These are phyloP conservation scores for Lycaon pictus DNA, from an alignment of 2,113 vertebrate genomes.

Conservation along the genomic window DNA sequence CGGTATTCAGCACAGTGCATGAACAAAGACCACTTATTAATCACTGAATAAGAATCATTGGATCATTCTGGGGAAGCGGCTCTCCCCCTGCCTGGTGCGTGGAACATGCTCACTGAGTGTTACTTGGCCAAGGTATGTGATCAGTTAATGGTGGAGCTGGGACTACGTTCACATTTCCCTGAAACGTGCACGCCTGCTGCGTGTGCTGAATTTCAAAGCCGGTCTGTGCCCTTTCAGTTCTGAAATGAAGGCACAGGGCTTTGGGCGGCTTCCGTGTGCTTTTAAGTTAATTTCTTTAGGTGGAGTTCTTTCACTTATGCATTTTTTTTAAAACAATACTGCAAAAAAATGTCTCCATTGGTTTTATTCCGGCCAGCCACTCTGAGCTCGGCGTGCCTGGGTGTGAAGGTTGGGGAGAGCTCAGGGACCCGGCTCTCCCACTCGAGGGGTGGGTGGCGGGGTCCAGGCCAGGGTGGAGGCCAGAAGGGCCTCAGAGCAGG, in stretches of 20 bases:
- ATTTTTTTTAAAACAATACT: background rate
- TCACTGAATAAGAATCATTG: background rate
- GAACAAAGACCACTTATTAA: background rate
- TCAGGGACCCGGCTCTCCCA: background rate
- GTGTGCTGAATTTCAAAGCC: background rate
- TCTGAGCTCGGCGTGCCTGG: background rate
- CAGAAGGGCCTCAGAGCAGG: background rate
- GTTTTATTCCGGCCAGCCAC: background rate
- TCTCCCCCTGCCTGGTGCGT: background rate
- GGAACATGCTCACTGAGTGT: rapidly evolving
- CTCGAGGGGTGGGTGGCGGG: background rate
- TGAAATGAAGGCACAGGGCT: conserved; percentile 40
- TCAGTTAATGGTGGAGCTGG: rapidly evolving
- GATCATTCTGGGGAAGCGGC: rapidly evolving
- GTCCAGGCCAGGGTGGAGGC: background rate
- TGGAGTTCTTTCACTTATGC: background rate
- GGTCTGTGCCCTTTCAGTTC: background rate
- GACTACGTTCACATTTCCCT: rapidly evolving
- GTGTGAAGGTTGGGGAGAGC: rapidly evolving
- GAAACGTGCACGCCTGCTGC: background rate
- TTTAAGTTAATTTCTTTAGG: conserved; percentile 50
- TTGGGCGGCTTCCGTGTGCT: background rate
- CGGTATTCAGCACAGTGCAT: background rate
- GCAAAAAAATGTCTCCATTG: background rate
- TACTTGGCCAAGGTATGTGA: background rate